Percentiles rank a stretch among this genome's conserved stretches.
phyloP scores from a whole-genome alignment of 2,888 invertebrate genomes.

The Marronus borbonicus region DNA sequence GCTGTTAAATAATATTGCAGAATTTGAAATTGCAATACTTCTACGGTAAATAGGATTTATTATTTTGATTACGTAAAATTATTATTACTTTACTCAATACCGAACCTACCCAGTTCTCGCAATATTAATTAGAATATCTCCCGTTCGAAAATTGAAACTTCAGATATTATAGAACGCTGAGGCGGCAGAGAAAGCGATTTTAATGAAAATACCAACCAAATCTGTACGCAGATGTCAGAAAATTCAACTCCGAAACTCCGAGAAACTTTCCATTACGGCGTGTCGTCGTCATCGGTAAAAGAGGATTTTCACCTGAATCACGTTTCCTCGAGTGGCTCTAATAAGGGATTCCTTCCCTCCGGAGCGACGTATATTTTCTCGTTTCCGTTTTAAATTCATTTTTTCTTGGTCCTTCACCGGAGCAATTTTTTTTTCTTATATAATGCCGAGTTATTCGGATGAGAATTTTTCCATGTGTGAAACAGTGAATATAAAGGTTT shows the following conservation, averaged over 20 bases:
- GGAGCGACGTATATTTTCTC: constrained; percentile 15
- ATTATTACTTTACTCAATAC: neutral
- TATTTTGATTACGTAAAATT: too few species aligned
- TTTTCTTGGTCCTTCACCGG: neutral
- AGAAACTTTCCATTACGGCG: neutral
- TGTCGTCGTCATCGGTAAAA: constrained; percentile 5
- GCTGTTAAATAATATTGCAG: too few species aligned
- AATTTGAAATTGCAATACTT: too few species aligned
- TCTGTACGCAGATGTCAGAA: constrained; percentile 26
- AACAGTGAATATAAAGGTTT: neutral
- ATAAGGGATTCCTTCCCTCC: constrained; percentile 14
- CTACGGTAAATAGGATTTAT: too few species aligned
- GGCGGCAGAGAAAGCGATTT: neutral
- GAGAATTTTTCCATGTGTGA: constrained; percentile 26
- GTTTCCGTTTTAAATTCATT: constrained; percentile 10
- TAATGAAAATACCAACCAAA: constrained; percentile 27
- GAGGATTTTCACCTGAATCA: constrained; percentile 35
- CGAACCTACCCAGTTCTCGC: neutral
- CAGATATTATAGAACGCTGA: neutral
- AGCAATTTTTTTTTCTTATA: constrained; percentile 13
- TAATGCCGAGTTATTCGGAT: neutral
- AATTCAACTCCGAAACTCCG: constrained; percentile 10
- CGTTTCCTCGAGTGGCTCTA: neutral
- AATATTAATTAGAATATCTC: constrained; percentile 27
- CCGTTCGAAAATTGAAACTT: constrained; percentile 1